phyloP scores from a whole-genome alignment of 2,888 invertebrate genomes.

The Coremacera marginata region DNA sequence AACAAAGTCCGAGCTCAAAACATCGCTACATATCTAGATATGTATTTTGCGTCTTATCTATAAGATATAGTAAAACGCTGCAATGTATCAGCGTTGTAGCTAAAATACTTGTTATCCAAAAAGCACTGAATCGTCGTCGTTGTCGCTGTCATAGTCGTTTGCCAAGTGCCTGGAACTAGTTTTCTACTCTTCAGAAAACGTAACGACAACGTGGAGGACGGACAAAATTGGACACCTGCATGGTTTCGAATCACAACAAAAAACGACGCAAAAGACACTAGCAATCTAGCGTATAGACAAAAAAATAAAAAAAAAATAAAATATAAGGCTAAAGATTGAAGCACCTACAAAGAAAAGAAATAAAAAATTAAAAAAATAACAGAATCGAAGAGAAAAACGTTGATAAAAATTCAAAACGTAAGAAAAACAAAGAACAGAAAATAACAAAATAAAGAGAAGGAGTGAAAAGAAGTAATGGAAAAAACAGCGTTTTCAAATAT shows the following conservation, averaged over 20 bases:
- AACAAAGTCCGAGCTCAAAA: background rate
- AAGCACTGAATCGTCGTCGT: constrained; percentile 19
- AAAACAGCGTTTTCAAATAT: constrained; percentile 6
- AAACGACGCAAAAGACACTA: constrained; percentile 34
- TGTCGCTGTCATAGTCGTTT: background rate
- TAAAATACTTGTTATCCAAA: constrained; percentile 27
- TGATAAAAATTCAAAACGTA: background rate
- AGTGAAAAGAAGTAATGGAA: background rate
- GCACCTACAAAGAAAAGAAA: constrained; percentile 39
- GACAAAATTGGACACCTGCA: constrained; percentile 45
- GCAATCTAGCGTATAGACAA: constrained; percentile 18
- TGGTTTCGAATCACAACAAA: constrained; percentile 43
- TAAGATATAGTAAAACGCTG: too few species aligned
- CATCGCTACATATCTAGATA: background rate
- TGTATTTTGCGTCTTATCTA: too few species aligned
- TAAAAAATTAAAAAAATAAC: constrained; percentile 39
- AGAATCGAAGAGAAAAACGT: background rate
- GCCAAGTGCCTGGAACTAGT: constrained; percentile 43
- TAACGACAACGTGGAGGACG: constrained; percentile 24
- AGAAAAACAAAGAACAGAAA: background rate
- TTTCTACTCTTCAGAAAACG: constrained; percentile 40
- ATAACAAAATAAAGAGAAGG: constrained; percentile 7
- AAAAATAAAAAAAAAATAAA: constrained; percentile 30
- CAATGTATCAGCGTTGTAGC: background rate
- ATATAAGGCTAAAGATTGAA: constrained; percentile 40